These are phyloP conservation scores for Hylaeus anthracinus DNA, from an alignment of 1,140 invertebrate species.

Conservation along the genomic window DNA sequence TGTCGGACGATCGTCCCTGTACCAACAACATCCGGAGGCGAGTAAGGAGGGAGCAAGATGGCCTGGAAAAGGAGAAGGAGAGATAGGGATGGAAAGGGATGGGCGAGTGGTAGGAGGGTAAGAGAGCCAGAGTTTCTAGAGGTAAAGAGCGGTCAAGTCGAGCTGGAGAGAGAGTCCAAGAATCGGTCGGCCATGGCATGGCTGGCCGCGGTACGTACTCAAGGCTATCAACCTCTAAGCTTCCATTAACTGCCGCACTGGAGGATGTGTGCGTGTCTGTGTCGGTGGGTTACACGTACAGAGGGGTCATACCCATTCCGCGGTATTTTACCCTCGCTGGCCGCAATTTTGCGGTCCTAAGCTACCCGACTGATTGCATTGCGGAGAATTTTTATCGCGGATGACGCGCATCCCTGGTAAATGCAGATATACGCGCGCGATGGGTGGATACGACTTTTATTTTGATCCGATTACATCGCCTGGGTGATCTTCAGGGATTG, in stretches of 20 bases:
- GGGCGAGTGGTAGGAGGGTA: slow-evolving; percentile 35
- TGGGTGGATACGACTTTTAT: not conserved
- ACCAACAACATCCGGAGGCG: not conserved
- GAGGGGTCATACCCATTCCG: slow-evolving; percentile 35
- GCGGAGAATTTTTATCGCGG: slow-evolving; percentile 33
- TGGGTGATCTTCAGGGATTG: not conserved
- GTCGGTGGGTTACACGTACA: slow-evolving; percentile 24
- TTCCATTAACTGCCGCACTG: slow-evolving; percentile 58
- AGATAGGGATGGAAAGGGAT: slow-evolving; percentile 25
- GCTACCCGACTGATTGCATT: slow-evolving; percentile 53
- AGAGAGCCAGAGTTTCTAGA: slow-evolving; percentile 32
- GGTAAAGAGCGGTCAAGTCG: slow-evolving; percentile 35
- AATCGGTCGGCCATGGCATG: slow-evolving; percentile 51
- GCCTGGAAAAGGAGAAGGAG: not conserved
- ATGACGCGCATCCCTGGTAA: not conserved
- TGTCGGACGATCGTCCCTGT: not conserved
- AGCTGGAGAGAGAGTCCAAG: slow-evolving; percentile 21
- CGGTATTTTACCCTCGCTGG: slow-evolving; percentile 45
- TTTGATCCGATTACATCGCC: not conserved
- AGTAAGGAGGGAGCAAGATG: not conserved
- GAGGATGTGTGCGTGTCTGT: not conserved
- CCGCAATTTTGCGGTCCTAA: slow-evolving; percentile 61
- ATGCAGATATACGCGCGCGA: not conserved
- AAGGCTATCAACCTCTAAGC: slow-evolving; percentile 68
- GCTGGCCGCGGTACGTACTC: slow-evolving; percentile 45